A percentile compares a stretch with the other conserved stretches of the same genome.
phyloP scores from a whole-genome alignment of 2,888 invertebrate genomes.

The Brenthis ino region DNA sequence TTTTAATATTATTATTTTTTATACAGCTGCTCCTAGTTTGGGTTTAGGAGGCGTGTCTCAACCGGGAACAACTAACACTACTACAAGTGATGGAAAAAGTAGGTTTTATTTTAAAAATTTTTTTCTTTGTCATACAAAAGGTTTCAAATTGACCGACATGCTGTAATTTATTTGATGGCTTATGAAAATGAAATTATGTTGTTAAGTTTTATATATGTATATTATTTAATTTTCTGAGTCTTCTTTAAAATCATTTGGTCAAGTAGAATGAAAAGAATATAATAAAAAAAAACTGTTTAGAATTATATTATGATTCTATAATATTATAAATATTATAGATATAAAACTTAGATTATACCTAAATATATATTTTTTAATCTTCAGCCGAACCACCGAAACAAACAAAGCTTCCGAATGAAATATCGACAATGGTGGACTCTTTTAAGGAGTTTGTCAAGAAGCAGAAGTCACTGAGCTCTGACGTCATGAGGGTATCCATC shows the following conservation, averaged over 20 bases:
- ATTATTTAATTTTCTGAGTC: too few species aligned
- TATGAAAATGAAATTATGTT: too few species aligned
- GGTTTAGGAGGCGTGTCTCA: conserved; percentile 88
- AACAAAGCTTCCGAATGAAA: conserved; percentile 87
- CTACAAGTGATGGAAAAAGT: conserved; percentile 66
- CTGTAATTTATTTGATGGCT: too few species aligned
- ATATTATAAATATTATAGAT: too few species aligned
- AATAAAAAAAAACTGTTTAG: too few species aligned
- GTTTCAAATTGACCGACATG: too few species aligned
- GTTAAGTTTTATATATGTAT: too few species aligned
- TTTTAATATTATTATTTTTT: conserved; percentile 13
- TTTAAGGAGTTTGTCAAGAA: conserved; percentile 93
- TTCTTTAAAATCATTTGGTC: too few species aligned
- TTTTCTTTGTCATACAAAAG: background rate
- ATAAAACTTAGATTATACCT: too few species aligned
- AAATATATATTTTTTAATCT: conserved; percentile 28
- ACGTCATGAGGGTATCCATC: conserved; percentile 87
- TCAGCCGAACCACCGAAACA: conserved; percentile 72
- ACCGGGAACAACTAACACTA: conserved; percentile 58
- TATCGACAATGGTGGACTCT: conserved; percentile 88
- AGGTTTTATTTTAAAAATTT: conserved; percentile 40
- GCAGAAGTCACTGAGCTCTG: conserved; percentile 91
- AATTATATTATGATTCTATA: too few species aligned
- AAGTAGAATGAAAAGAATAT: too few species aligned
- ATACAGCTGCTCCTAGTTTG: conserved; percentile 69